Evolutionary conservation across 2,888 invertebrate species (phyloP), one percentile per base, ranked within the genome.

Genomic region (Lochmaea crataegi): DNA sequence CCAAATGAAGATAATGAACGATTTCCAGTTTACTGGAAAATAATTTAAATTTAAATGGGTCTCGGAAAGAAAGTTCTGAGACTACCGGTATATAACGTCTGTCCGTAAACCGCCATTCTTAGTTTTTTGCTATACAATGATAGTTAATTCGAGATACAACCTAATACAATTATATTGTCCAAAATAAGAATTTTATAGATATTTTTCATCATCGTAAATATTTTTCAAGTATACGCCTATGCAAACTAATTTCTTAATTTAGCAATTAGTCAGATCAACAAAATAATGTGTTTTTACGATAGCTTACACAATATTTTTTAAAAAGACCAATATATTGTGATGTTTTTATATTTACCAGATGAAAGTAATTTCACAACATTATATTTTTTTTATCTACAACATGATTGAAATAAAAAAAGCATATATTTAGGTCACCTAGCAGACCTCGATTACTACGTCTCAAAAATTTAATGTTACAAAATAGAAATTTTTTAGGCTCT

Each of bases 291-390:
- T 56, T 16, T 22, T 18, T 65, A 2, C 26, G 58, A 26, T 42
- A 18, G 22, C 14, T 58, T 67, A 67, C 68, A 57, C 63, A 65
- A 51, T 65, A 65, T 65, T 66, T 70, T 58, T 51, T 60, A 65
- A 71, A 60, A 32, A 71, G 14, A 16, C 61, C 45, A 71, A 51
- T 48, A 9, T 38, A 63, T 38, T 66, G 60, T 66, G 60, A 71
- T 41, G 58, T 38, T 12, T 60, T 32, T 38, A 58, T 70, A 38
- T 56, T 16, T 18, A 32, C 42, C 48, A 60, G 65, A 65, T 60
- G 58, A 14, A 38, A 60, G 38, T 38, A n/a, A 38, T 60, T 60
- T 60, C 16, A 16, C 2, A 60, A 60, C 14, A 38, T 53, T 48
- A n/a, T 11, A 18, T 18, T 58, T 11, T 26, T 38, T 60, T 16